Percentiles rank a stretch among this genome's conserved stretches.
These are phyloP conservation scores for Limnephilus rhombicus DNA, from an alignment of 2,888 invertebrate species.

Conservation along the genomic window DNA sequence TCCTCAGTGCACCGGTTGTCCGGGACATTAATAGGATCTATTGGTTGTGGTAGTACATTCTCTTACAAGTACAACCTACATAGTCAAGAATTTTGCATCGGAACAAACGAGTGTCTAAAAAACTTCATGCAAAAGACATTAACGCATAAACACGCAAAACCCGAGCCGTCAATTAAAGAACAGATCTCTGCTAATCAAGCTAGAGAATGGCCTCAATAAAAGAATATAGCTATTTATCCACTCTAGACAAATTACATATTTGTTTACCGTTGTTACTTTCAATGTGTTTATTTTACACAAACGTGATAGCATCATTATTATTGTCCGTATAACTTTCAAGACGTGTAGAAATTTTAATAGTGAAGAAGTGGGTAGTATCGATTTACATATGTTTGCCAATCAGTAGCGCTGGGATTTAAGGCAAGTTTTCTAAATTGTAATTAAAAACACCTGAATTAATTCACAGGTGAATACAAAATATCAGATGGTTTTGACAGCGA, in stretches of 20 bases:
- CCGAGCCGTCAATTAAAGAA: not conserved
- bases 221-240: not conserved
- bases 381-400: constrained; percentile 22
- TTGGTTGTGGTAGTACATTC: not conserved
- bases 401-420: constrained; percentile 6
- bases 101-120: not conserved
- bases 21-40: not conserved
- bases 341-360: not conserved
- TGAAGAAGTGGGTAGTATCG: not conserved
- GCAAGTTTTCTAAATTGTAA: constrained; percentile 11
- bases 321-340: constrained; percentile 15
- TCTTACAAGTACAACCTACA: not conserved
- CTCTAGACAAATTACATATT: not conserved
- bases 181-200: not conserved
- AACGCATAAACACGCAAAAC: not conserved
- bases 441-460: constrained; percentile 23
- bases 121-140: not conserved
- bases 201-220: not conserved
- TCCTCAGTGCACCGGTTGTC: not conserved
- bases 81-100: not conserved
- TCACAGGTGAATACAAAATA: constrained; percentile 16
- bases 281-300: not conserved
- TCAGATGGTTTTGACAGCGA: not conserved
- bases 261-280: not conserved
- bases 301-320: not conserved